Evolutionary conservation across 1,140 invertebrate species (phyloP), one percentile per base, ranked within the genome.

Genomic region (Tetramorium simillimum): DNA sequence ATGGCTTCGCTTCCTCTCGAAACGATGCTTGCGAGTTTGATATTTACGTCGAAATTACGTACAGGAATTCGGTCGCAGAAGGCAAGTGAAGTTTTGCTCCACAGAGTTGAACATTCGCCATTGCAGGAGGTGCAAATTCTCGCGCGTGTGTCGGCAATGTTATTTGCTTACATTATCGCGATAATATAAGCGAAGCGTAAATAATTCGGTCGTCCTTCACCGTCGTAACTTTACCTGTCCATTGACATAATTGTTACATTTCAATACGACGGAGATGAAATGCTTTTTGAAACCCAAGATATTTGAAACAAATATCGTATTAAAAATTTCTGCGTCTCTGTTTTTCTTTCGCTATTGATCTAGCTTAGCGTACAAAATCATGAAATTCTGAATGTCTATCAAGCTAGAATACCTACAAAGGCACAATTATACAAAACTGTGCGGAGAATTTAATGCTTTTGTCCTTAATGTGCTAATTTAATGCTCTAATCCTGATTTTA

Each of bases 11-110:
- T 78, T 67, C 16, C 58, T 46, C 28, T 21, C 5, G 28, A 46
- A 21, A 4, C 40, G 51, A 43, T 70, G 62, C 24, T 72, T 43
- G 65, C 24, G n/a, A 80, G 28, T 37, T 24, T 37, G 40, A 82
- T 46, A 18, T 82, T 82, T 72, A 58, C 12, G 51, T 82, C 24
- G 80, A 62, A 73, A 60, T 58, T 73, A 16, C 51, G 14, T 80
- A 40, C 24, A 5, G 51, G 49, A 81, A 72, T 80, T 67, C 28
- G 33, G 9, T 69, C n/a, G 9, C 18, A 33, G n/a, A 40, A 10
- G 28, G 28, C 46, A 72, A 70, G 28, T 58, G 28, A 56, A 81
- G 12, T 28, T 82, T 58, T 28, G n/a, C 24, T 65, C 43, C 10
- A 37, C 5, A 10, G 28, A 65, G 40, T 33, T 49, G 10, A 63